Evolutionary conservation across 2,113 vertebrate genomes (phyloP).

Genomic region (Pitta sordida): DNA sequence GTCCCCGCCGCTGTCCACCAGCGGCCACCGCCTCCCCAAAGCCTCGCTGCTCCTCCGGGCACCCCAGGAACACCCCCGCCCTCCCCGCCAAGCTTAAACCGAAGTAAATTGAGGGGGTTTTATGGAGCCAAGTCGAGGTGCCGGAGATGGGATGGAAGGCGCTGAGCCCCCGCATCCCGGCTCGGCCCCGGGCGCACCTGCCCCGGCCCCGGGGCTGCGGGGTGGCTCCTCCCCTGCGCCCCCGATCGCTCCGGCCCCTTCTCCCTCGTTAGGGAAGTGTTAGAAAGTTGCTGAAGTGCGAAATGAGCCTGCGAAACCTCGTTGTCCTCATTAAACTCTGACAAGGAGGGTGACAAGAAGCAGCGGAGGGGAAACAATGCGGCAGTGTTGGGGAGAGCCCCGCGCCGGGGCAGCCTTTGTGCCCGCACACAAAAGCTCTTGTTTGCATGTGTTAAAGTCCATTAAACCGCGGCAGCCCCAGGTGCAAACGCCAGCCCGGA

Average conservation of each 20-base stretch:
- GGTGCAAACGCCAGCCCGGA: conserved; percentile 82
- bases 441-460: conserved; percentile 88
- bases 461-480: conserved; percentile 84
- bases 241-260: neutral
- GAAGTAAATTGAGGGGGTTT: rapidly evolving
- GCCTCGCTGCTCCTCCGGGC: neutral
- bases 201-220: neutral
- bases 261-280: conserved; percentile 88
- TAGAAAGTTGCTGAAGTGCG: conserved; percentile 92
- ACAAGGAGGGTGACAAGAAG: conserved; percentile 91
- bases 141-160: neutral
- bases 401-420: conserved; percentile 81
- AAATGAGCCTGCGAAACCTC: conserved; percentile 87
- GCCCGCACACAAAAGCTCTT: conserved; percentile 86
- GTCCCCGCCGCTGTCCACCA: neutral
- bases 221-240: neutral
- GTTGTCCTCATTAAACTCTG: conserved; percentile 94
- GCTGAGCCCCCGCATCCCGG: neutral
- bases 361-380: conserved; percentile 87
- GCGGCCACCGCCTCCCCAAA: neutral
- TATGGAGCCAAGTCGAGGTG: neutral
- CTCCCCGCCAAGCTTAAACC: neutral
- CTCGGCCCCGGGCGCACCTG: neutral
- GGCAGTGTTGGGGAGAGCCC: conserved; percentile 81
- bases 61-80: neutral